These are phyloP conservation scores for Prochilodus magdalenae DNA, from an alignment of 2,113 vertebrate genomes.

Conservation along the genomic window DNA sequence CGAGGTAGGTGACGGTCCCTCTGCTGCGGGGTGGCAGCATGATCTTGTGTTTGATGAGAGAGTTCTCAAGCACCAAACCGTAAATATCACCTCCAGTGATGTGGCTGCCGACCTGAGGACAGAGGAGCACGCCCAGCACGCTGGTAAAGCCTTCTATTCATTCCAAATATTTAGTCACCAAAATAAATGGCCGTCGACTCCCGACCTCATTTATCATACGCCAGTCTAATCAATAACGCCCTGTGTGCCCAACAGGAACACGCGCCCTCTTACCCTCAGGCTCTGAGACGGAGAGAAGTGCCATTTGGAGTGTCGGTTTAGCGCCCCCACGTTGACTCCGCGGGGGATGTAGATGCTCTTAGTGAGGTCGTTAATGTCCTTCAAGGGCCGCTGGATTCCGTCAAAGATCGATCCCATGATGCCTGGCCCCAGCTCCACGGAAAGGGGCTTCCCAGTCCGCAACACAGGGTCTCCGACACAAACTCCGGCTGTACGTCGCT, in stretches of 20 bases:
- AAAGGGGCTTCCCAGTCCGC: slow-evolving; percentile 94
- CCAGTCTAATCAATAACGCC: not conserved
- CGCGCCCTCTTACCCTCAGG: slow-evolving; percentile 77
- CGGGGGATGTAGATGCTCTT: slow-evolving; percentile 97
- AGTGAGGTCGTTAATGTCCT: slow-evolving; percentile 90
- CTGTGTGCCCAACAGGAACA: too few relatives aligned
- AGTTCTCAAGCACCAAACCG: slow-evolving; percentile 89
- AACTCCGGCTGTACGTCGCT: slow-evolving; percentile 87
- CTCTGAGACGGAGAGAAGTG: slow-evolving; percentile 90
- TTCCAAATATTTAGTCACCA: too few relatives aligned
- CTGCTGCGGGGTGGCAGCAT: slow-evolving; percentile 93
- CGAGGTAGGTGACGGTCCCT: slow-evolving; percentile 94
- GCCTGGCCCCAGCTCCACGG: slow-evolving; percentile 94
- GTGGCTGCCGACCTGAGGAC: slow-evolving; percentile 89
- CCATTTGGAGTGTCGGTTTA: slow-evolving; percentile 94
- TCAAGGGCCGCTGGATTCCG: slow-evolving; percentile 95
- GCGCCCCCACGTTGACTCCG: slow-evolving; percentile 94
- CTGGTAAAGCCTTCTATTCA: too few relatives aligned
- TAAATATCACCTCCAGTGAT: slow-evolving; percentile 98
- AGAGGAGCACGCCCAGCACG: slow-evolving; percentile 20
- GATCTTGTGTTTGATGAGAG: slow-evolving; percentile 96
- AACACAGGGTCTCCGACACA: slow-evolving; percentile 96
- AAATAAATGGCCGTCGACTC: too few relatives aligned
- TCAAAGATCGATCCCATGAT: slow-evolving; percentile 99
- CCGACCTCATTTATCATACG: not conserved